Evolutionary conservation across 2,113 vertebrate species (phyloP).

Genomic region (Leucosticte australis): DNA sequence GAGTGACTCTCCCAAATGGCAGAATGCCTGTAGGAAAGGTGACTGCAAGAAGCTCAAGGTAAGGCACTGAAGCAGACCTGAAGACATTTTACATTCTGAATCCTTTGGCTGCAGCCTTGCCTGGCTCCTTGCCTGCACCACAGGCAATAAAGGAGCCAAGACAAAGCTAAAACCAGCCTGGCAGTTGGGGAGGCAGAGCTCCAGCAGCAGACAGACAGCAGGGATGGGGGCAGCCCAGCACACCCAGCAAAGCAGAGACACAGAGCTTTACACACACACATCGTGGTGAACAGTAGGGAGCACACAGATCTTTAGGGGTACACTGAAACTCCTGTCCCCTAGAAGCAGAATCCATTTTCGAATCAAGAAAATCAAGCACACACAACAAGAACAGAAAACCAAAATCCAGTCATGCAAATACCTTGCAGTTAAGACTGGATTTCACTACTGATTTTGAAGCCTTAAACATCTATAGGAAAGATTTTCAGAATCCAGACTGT

Average conservation of each 20-base stretch:
- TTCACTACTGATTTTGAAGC: background rate
- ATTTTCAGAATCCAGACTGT: background rate
- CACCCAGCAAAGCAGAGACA: background rate
- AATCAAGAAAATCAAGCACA: background rate
- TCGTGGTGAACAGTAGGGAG: accelerated
- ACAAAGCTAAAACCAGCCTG: background rate
- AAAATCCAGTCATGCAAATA: background rate
- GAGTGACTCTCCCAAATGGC: background rate
- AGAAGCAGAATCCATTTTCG: background rate
- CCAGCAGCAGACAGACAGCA: background rate
- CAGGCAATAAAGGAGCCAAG: background rate
- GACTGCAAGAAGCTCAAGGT: background rate
- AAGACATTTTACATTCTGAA: background rate
- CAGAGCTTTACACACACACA: background rate
- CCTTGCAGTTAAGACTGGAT: background rate
- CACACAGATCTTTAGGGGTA: background rate
- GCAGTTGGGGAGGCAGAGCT: background rate
- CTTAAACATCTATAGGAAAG: background rate
- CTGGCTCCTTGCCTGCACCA: background rate
- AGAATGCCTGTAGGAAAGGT: background rate
- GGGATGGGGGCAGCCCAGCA: background rate
- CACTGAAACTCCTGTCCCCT: background rate
- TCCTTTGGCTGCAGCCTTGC: background rate
- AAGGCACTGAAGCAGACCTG: background rate
- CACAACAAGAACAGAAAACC: background rate